phyloP scores from a whole-genome alignment of 2,888 invertebrate genomes.

The Timandra comae region DNA sequence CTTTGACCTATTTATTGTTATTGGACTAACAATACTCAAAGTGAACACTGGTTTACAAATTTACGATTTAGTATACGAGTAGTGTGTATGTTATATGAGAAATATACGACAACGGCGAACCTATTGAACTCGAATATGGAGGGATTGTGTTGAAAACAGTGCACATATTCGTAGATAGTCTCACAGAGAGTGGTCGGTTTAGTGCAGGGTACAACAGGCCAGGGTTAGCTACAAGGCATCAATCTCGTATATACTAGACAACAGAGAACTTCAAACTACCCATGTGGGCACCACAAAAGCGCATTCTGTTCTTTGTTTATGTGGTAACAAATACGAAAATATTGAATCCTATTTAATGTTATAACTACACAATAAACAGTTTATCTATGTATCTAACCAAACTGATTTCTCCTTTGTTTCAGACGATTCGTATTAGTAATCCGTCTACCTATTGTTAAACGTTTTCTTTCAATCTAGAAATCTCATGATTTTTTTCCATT shows the following conservation, averaged over 20 bases:
- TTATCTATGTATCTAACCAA: too few species aligned
- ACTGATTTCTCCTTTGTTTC: too few species aligned
- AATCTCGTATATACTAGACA: constrained; percentile 30
- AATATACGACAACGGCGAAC: not conserved
- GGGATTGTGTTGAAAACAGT: constrained; percentile 3
- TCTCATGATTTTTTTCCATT: too few species aligned
- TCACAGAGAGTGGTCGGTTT: constrained; percentile 6
- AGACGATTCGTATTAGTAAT: too few species aligned
- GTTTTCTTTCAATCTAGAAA: too few species aligned
- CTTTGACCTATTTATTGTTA: constrained; percentile 1
- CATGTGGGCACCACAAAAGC: constrained; percentile 15
- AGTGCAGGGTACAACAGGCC: constrained; percentile 20
- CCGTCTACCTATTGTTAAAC: too few species aligned
- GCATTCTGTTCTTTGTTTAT: constrained; percentile 5
- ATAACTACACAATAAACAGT: too few species aligned
- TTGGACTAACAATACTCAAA: not conserved
- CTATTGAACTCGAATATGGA: not conserved
- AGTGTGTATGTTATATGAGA: not conserved
- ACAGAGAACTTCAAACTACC: constrained; percentile 25
- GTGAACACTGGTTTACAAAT: not conserved
- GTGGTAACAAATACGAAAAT: too few species aligned
- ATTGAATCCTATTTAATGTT: too few species aligned
- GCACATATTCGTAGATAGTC: not conserved
- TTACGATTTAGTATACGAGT: too few species aligned
- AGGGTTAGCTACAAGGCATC: constrained; percentile 26